phyloP scores from a whole-genome alignment of 2,888 invertebrate species.

The Elmis aenea region DNA sequence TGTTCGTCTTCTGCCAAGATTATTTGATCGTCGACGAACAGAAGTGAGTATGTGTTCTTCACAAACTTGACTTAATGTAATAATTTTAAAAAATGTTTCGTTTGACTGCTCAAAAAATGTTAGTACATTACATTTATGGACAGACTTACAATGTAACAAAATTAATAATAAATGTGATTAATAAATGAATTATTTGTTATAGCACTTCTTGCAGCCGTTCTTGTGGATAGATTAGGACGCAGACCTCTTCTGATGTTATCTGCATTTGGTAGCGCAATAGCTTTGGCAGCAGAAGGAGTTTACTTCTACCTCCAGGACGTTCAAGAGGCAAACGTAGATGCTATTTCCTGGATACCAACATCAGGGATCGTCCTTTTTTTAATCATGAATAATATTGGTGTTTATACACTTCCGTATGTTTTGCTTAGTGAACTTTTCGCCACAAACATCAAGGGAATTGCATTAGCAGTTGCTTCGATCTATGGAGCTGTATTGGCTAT shows the following conservation, averaged over 20 bases:
- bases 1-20: too few species aligned
- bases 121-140: too few species aligned
- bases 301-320: too few species aligned
- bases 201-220: slow-evolving; percentile 2
- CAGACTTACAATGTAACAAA: too few species aligned
- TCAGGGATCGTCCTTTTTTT: slow-evolving; percentile 54
- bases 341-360: slow-evolving; percentile 51
- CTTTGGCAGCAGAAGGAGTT: slow-evolving; percentile 49
- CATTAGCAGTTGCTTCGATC: slow-evolving; percentile 55
- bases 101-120: too few species aligned
- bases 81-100: too few species aligned
- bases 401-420: slow-evolving; percentile 57
- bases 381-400: slow-evolving; percentile 53
- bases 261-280: slow-evolving; percentile 51
- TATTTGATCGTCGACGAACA: too few species aligned
- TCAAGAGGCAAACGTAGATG: slow-evolving; percentile 40
- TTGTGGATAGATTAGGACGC: slow-evolving; percentile 50
- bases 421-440: slow-evolving; percentile 61
- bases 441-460: slow-evolving; percentile 57
- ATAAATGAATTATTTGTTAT: too few species aligned
- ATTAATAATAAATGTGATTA: too few species aligned
- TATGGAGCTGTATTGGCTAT: slow-evolving; percentile 55
- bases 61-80: too few species aligned
- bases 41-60: too few species aligned
- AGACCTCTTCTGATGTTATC: slow-evolving; percentile 53